phyloP scores from a whole-genome alignment of 2,113 vertebrate genomes.

The Calonectris borealis region DNA sequence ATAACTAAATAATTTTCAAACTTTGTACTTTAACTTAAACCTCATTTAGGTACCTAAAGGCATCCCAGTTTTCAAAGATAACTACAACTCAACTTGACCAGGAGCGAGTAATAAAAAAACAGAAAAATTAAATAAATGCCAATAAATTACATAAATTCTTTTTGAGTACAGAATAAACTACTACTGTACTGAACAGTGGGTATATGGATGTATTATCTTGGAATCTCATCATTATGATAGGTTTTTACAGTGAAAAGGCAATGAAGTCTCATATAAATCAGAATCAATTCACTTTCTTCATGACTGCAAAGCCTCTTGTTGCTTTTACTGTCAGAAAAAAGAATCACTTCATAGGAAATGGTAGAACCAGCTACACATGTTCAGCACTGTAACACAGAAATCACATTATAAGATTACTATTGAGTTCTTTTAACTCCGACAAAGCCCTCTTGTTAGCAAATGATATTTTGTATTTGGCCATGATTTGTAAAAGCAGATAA shows the following conservation, averaged over 20 bases:
- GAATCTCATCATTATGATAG: not conserved
- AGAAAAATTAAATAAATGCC: not conserved
- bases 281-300: not conserved
- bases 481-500: not conserved
- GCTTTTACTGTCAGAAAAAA: not conserved
- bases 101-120: not conserved
- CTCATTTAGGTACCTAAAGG: not conserved
- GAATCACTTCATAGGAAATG: slow-evolving; percentile 1
- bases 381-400: slow-evolving; percentile 16
- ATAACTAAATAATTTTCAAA: not conserved
- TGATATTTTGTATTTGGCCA: not conserved
- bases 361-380: slow-evolving; percentile 7
- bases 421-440: slow-evolving; percentile 27
- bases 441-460: slow-evolving; percentile 31
- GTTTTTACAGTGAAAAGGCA: not conserved
- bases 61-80: not conserved
- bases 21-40: not conserved
- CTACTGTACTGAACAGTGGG: not conserved
- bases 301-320: not conserved
- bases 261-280: not conserved
- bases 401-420: slow-evolving; percentile 2
- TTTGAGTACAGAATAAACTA: not conserved
- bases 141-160: not conserved
- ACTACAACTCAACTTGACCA: not conserved
- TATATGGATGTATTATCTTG: not conserved